phyloP scores from a whole-genome alignment of 1,140 invertebrate species.

The Drosophila ambigua region DNA sequence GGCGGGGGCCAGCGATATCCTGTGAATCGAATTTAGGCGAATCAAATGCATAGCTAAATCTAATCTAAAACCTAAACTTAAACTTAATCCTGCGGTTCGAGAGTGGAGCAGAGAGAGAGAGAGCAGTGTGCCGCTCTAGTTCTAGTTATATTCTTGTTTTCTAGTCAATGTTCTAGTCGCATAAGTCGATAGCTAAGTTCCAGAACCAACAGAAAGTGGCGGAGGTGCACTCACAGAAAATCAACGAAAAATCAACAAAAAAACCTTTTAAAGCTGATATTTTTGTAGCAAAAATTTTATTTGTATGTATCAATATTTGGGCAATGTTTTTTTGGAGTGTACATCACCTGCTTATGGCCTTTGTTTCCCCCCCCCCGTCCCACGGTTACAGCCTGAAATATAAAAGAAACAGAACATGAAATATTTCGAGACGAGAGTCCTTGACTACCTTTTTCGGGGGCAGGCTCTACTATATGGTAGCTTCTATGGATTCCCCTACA shows the following conservation, averaged over 20 bases:
- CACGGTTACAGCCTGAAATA: too few species aligned
- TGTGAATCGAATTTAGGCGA: slow-evolving; percentile 43
- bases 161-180: slow-evolving; percentile 27
- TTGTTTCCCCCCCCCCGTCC: too few species aligned
- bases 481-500: slow-evolving; percentile 57
- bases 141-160: slow-evolving; percentile 27
- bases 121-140: background rate
- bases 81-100: slow-evolving; percentile 1
- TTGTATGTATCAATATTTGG: too few species aligned
- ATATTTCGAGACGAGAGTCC: slow-evolving; percentile 12
- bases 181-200: slow-evolving; percentile 14
- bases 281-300: too few species aligned
- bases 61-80: slow-evolving; percentile 10
- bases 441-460: slow-evolving; percentile 17
- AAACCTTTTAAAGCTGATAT: too few species aligned
- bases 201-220: background rate
- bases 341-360: too few species aligned
- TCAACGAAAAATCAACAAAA: too few species aligned
- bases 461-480: slow-evolving; percentile 2
- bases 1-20: slow-evolving; percentile 18
- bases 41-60: slow-evolving; percentile 50
- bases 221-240: too few species aligned
- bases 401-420: background rate
- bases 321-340: too few species aligned
- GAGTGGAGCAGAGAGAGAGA: too few species aligned